These are phyloP conservation scores for Orchestia grillus DNA, from an alignment of 1,140 invertebrate species.

Conservation along the genomic window DNA sequence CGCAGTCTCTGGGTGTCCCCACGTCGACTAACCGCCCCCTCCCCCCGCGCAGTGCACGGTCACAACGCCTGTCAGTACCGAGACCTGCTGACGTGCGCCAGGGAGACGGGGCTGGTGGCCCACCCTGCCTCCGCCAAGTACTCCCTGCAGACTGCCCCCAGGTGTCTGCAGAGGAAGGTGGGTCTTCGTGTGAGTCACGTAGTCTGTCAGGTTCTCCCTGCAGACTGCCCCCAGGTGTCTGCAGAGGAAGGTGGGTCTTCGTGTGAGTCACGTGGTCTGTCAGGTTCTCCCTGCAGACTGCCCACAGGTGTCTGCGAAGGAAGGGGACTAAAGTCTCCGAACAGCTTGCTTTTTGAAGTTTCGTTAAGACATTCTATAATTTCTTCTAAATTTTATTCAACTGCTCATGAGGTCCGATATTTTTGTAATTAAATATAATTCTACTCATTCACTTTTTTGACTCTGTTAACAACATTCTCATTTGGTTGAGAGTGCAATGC, in stretches of 20 bases:
- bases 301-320: not conserved
- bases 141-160: constrained; percentile 15
- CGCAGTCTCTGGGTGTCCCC: no score
- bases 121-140: not conserved
- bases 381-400: not conserved
- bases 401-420: no score
- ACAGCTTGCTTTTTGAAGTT: not conserved
- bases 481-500: no score
- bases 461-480: no score
- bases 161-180: constrained; percentile 41
- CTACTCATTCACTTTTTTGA: no score
- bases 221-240: not conserved
- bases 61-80: constrained; percentile 43
- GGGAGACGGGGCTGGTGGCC: not conserved
- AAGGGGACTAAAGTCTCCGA: not conserved
- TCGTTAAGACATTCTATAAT: not conserved
- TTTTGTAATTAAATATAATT: no score
- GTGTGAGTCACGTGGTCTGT: no score
- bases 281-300: not conserved
- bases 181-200: not conserved
- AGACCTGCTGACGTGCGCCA: constrained; percentile 3
- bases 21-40: not conserved
- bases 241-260: not conserved
- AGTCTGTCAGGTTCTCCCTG: not conserved
- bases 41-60: not conserved